Percentiles rank a stretch among this genome's conserved stretches.
Evolutionary conservation across 1,140 invertebrate species (phyloP).

Genomic region (Diplogasteroides magnus): DNA sequence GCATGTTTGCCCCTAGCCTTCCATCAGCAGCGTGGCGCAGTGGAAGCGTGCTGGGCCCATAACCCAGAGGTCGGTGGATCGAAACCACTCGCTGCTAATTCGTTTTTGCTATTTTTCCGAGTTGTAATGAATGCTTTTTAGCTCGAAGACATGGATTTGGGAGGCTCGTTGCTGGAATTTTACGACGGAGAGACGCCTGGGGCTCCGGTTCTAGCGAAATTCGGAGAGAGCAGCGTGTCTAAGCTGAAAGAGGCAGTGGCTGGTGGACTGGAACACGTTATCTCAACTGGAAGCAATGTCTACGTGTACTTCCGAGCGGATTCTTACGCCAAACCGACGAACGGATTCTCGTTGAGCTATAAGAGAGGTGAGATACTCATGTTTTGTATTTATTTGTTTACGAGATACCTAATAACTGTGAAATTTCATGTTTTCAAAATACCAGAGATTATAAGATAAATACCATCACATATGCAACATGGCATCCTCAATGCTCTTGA

Average conservation of each 20-base stretch:
- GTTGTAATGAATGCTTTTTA: conserved; percentile 40
- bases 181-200: conserved; percentile 81
- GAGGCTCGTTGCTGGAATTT: conserved; percentile 74
- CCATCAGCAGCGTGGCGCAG: conserved; percentile 81
- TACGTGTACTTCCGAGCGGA: conserved; percentile 88
- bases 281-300: conserved; percentile 79
- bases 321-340: conserved; percentile 71
- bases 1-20: neutral
- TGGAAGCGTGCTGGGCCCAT: conserved; percentile 93
- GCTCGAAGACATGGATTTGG: conserved; percentile 81
- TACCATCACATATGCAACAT: neutral
- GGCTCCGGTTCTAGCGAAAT: conserved; percentile 68
- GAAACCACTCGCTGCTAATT: conserved; percentile 66
- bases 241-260: conserved; percentile 58
- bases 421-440: too few species aligned
- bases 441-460: conserved; percentile 22
- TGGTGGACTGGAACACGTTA: conserved; percentile 63
- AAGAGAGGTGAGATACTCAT: conserved; percentile 65
- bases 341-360: conserved; percentile 84
- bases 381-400: conserved; percentile 2
- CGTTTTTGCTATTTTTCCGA: conserved; percentile 11
- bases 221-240: conserved; percentile 68
- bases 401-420: too few species aligned
- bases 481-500: neutral
- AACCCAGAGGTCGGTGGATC: conserved; percentile 91